Base-by-base conservation (phyloP, 2,113 vertebrate species). In the Danionella cerebrum region DNA sequence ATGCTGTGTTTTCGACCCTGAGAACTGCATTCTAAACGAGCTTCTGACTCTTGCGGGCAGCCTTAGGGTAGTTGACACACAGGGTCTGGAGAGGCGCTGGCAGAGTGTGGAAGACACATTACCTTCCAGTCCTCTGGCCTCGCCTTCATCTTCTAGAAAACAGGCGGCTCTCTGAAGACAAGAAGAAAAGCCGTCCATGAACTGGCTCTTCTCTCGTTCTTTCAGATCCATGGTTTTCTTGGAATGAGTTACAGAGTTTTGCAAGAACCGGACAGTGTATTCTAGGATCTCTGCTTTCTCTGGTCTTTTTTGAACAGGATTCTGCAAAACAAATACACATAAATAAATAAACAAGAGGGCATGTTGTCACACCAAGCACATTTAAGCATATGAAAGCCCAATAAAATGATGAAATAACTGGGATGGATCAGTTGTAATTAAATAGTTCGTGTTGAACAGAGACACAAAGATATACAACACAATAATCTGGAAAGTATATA, bases 281-380 rank as follows among this genome's bases (percentile, higher is more conserved):
- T 91, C 91, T 59, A 93, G 78, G 3, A 93, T 91, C 79, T 92
- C 91, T 0, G 90, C 89, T 62, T 93, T 92, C 78, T 92, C 90
- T 79, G 89, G 76, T 66, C 89, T 85, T 67, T 81, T 86, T 67
- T 87, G 88, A 55, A 74, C 72, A 35, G 79, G 79, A 52, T 72
- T 83, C 90, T 91, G 78, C 12, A 58, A 44, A 54, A 72, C 45
- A 29, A 51, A 10, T 59, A 5, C 24, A 50, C n/a, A n/a, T n/a
- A n/a, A n/a, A n/a, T n/a, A n/a, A n/a, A n/a, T n/a, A n/a, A n/a
- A n/a, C n/a, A n/a, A n/a, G n/a, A n/a, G n/a, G n/a, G n/a, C n/a
- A n/a, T n/a, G n/a, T n/a, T n/a, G n/a, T n/a, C n/a, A n/a, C n/a
- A n/a, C n/a, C n/a, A n/a, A n/a, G n/a, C n/a, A n/a, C n/a, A n/a